These are phyloP conservation scores for Apteryx mantelli DNA, from an alignment of 2,113 vertebrate genomes.

Conservation along the genomic window DNA sequence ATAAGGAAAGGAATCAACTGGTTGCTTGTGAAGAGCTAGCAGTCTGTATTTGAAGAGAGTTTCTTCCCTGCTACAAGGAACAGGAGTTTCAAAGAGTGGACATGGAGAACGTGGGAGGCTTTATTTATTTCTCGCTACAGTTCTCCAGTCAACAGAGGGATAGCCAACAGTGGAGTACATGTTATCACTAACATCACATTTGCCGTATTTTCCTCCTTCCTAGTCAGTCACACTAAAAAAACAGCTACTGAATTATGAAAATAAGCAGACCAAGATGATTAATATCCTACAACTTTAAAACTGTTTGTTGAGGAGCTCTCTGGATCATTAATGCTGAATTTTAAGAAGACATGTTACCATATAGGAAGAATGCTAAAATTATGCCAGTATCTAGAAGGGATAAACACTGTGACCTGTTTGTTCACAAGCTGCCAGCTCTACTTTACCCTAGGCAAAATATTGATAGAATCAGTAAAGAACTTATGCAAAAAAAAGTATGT, in stretches of 20 bases:
- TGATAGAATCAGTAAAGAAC: too few relatives aligned
- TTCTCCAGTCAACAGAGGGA: not conserved
- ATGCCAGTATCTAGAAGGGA: not conserved
- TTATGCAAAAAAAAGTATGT: too few relatives aligned
- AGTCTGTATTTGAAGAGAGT: not conserved
- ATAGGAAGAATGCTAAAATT: not conserved
- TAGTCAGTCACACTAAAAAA: not conserved
- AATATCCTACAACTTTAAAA: not conserved
- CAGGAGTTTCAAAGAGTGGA: not conserved
- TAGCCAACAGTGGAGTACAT: not conserved
- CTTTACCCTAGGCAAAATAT: too few relatives aligned
- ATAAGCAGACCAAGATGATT: not conserved
- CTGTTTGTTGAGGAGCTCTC: not conserved
- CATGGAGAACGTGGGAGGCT: not conserved
- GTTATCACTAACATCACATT: not conserved
- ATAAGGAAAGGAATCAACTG: not conserved
- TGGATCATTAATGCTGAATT: not conserved
- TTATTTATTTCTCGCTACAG: not conserved
- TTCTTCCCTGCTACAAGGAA: not conserved
- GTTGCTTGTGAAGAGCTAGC: not conserved
- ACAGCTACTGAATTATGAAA: not conserved
- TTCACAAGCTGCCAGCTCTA: too few relatives aligned
- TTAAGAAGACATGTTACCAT: not conserved
- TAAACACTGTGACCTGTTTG: not conserved
- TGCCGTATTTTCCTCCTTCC: not conserved